Base-by-base conservation (phyloP, 2,113 vertebrate species). In the Tauraco erythrolophus region DNA sequence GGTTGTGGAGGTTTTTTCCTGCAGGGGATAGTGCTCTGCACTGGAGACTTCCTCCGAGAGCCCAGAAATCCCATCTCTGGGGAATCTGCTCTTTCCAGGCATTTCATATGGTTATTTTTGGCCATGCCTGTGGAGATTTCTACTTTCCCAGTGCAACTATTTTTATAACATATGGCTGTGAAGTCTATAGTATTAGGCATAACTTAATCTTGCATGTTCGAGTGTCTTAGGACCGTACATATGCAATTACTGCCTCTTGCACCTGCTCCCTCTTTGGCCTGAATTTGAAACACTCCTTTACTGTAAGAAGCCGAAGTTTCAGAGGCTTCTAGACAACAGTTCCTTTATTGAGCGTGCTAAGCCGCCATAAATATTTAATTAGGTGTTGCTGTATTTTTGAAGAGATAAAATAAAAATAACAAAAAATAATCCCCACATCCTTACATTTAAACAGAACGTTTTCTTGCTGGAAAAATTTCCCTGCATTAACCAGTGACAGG, bases 31-130 rank as follows among this genome's bases (percentile, higher is more conserved):
- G 11, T 14, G 64, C 61, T 90, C 58, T 80, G 93, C 24, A 51
- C 84, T 18, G 33, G 70, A 94, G 39, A 86, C 80, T 91, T 93
- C 89, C 72, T 93, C 41, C 61, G 45, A 22, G 37, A 92, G 72
- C 56, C 82, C 92, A 80, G 51, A 92, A 89, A 96, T 81, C 84
- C 84, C 74, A 43, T 41, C 88, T 64, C 94, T 89, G 37, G 80
- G 96, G 94, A 91, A 95, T 92, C 74, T 79, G 74, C 62, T 91
- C 94, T 79, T 96, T 95, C 82, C 96, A 95, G 88, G 58, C 58
- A 35, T 88, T 92, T 83, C 74, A 35, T 50, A 50, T 15, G 48
- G 77, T 94, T 97, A 95, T 97, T 97, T 96, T 96, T 96, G 96
- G 92, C 91, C n/a, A 24, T 19, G 70, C 41, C 90, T 88, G 79